A percentile compares a stretch with the other conserved stretches of the same genome.
Evolutionary conservation across 2,888 invertebrate species (phyloP).

Genomic region (Leptopilina drosophilae): DNA sequence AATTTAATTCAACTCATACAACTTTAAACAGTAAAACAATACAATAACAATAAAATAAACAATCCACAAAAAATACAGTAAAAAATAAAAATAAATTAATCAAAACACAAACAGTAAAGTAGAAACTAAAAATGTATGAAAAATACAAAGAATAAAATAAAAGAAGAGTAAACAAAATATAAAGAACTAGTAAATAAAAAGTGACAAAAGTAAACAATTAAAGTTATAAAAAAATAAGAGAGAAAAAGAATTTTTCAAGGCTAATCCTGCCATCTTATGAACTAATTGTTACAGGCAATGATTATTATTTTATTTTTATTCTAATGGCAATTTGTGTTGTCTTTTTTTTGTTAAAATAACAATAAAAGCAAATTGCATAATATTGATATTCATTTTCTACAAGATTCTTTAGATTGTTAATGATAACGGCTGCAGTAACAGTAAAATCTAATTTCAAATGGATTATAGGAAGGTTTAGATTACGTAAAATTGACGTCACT

Average conservation of each 20-base stretch:
- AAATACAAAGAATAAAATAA: too few relatives aligned
- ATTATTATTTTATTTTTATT: neutral
- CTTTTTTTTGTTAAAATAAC: neutral
- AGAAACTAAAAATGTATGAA: too few relatives aligned
- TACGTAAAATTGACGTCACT: conserved; percentile 15
- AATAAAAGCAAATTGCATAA: conserved; percentile 7
- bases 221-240: neutral
- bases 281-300: neutral
- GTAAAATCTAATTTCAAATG: neutral
- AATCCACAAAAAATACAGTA: too few relatives aligned
- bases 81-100: too few relatives aligned
- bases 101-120: too few relatives aligned
- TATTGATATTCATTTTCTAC: neutral
- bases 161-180: too few relatives aligned
- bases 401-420: conserved; percentile 4
- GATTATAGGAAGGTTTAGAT: neutral
- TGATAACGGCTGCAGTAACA: neutral
- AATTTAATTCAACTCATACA: too few relatives aligned
- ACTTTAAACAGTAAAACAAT: too few relatives aligned
- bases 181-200: too few relatives aligned
- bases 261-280: too few relatives aligned
- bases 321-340: neutral
- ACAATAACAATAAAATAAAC: too few relatives aligned
- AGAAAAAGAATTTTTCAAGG: too few relatives aligned
- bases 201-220: neutral